phyloP scores from a whole-genome alignment of 2,888 invertebrate species.

The Brachyptera risi region DNA sequence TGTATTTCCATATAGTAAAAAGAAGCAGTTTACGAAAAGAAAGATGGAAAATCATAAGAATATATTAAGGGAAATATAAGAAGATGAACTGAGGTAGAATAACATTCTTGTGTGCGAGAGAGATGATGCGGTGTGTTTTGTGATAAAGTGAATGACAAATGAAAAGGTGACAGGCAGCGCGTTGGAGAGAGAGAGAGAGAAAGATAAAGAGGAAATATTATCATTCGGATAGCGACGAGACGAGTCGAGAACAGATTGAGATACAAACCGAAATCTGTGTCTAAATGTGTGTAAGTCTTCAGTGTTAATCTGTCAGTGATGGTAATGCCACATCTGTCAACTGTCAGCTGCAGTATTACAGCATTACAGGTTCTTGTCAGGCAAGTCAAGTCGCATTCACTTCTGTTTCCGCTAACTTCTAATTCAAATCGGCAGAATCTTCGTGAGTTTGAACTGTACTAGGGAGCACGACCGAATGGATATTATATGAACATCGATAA shows the following conservation, averaged over 20 bases:
- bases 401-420: too few relatives aligned
- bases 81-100: neutral
- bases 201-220: conserved; percentile 17
- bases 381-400: too few relatives aligned
- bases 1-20: too few relatives aligned
- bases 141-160: conserved; percentile 5
- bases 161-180: too few relatives aligned
- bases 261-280: conserved; percentile 4
- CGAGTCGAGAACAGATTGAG: conserved; percentile 16
- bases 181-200: conserved; percentile 5
- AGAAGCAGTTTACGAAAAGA: conserved; percentile 9
- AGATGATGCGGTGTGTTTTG: too few relatives aligned
- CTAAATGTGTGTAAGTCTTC: conserved; percentile 14
- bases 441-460: too few relatives aligned
- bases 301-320: conserved; percentile 25
- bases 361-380: too few relatives aligned
- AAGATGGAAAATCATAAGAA: neutral
- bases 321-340: conserved; percentile 25
- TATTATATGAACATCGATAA: too few relatives aligned
- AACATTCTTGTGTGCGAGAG: too few relatives aligned
- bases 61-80: neutral
- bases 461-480: too few relatives aligned
- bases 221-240: conserved; percentile 15
- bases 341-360: conserved; percentile 19
- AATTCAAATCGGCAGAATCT: too few relatives aligned